Percentiles rank a stretch among this genome's conserved stretches.
These are phyloP conservation scores for Lateolabrax maculatus DNA, from an alignment of 2,797 vertebrate species.

Conservation along the genomic window DNA sequence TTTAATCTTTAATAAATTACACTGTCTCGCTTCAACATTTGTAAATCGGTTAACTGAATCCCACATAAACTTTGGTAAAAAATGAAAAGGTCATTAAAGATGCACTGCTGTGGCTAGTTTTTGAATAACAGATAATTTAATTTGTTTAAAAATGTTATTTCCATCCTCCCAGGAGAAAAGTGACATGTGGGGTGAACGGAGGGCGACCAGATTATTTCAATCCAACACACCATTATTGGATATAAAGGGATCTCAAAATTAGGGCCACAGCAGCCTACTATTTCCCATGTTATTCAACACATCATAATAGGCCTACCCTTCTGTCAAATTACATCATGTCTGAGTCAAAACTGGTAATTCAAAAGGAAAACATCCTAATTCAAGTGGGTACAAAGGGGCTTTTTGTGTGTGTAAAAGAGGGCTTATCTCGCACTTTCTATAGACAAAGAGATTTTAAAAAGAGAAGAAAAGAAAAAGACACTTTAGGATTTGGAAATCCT, in stretches of 20 bases:
- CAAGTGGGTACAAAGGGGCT: neutral
- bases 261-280: neutral
- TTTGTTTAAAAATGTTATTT: neutral
- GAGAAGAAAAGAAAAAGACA: constrained; percentile 1
- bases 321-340: constrained; percentile 2
- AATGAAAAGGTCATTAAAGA: neutral
- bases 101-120: neutral
- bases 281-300: constrained; percentile 10
- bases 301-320: constrained; percentile 11
- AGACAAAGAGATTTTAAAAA: constrained; percentile 23
- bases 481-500: constrained; percentile 30
- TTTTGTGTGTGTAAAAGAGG: neutral
- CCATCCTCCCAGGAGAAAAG: neutral
- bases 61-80: neutral
- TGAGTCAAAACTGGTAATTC: constrained; percentile 24
- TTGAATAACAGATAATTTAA: neutral
- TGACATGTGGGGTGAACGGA: neutral
- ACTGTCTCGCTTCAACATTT: neutral
- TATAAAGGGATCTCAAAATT: neutral
- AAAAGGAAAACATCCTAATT: constrained; percentile 3
- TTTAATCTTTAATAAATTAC: neutral
- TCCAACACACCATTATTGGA: neutral
- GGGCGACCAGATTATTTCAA: neutral
- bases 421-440: neutral
- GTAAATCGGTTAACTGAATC: neutral